Conservation (phyloP, 2,888 invertebrate species). For the Lottia scabra region DNA sequence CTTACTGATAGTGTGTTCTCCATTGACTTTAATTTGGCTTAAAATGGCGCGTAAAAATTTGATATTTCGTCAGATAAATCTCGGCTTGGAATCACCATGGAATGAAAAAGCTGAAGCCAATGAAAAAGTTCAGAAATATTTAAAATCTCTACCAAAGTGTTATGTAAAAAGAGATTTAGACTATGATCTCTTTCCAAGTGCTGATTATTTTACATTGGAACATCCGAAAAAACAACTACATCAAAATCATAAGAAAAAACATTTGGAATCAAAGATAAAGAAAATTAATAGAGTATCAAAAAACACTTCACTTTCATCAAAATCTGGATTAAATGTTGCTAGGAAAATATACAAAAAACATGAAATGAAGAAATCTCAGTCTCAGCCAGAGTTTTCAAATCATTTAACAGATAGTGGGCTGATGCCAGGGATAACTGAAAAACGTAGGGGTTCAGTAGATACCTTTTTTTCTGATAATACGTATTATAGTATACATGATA, state of each 20-base stretch:
- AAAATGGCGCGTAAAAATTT: too few species aligned
- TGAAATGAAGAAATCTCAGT: background rate
- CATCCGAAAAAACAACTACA: background rate
- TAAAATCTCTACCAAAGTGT: background rate
- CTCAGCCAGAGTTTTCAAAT: background rate
- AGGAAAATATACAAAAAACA: background rate
- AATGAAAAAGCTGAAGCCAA: background rate
- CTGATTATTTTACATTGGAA: background rate
- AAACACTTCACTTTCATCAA: background rate
- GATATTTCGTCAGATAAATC: background rate
- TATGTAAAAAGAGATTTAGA: background rate
- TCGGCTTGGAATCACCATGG: background rate
- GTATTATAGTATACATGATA: background rate
- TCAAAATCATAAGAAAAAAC: background rate
- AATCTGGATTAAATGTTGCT: background rate
- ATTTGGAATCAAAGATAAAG: background rate
- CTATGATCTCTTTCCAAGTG: background rate
- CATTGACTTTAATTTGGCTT: too few species aligned
- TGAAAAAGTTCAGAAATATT: background rate
- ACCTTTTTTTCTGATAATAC: background rate
- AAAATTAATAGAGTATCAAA: background rate
- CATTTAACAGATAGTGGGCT: too few species aligned
- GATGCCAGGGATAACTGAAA: background rate
- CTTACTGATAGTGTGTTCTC: too few species aligned
- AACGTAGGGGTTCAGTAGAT: background rate